Evolutionary conservation across 2,797 vertebrate species (phyloP).

Genomic region (Alca torda): DNA sequence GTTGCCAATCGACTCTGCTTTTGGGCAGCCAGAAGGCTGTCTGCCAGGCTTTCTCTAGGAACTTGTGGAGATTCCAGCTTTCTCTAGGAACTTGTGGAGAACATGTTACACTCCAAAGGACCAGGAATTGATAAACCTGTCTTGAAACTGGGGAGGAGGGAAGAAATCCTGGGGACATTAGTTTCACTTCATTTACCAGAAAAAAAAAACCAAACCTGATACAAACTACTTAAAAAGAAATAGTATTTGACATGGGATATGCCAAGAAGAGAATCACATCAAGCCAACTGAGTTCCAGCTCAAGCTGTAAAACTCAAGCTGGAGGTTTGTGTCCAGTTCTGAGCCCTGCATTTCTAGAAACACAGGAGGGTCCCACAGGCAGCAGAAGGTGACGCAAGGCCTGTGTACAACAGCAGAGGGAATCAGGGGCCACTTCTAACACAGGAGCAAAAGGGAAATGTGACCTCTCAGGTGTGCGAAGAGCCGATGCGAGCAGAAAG

Average conservation of each 20-base stretch:
- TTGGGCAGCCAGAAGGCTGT: not conserved
- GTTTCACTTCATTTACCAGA: not conserved
- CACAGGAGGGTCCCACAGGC: not conserved
- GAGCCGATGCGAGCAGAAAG: not conserved
- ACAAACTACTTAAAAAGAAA: not conserved
- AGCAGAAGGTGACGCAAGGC: not conserved
- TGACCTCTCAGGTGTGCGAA: not conserved
- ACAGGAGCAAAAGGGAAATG: not conserved
- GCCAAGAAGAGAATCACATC: not conserved
- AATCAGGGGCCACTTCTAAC: not conserved
- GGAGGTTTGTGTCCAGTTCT: not conserved
- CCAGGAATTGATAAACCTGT: not conserved
- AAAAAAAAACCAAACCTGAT: not conserved
- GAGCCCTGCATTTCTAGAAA: not conserved
- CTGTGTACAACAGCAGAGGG: not conserved
- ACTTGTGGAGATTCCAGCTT: not conserved
- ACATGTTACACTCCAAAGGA: no score
- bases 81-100: not conserved
- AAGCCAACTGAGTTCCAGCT: not conserved
- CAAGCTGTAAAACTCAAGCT: not conserved
- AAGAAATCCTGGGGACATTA: not conserved
- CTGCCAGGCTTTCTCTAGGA: not conserved
- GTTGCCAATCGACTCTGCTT: not conserved
- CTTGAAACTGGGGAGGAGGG: rapidly evolving
- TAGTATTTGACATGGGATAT: not conserved